Base-by-base conservation (phyloP, 2,113 vertebrate genomes). In the Pluvialis apricaria region DNA sequence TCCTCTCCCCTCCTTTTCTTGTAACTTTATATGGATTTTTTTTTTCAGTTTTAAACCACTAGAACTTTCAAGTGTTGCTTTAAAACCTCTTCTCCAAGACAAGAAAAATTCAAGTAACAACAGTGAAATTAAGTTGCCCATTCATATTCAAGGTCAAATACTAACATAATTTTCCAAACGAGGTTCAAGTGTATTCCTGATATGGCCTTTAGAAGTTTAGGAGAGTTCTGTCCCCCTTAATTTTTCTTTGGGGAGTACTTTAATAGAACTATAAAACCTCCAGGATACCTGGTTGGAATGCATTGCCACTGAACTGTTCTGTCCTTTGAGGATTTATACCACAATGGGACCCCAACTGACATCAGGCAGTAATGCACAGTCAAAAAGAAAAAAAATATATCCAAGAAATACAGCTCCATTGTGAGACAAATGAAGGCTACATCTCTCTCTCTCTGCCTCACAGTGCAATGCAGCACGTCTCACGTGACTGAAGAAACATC, bases 251-350 rank as follows among this genome's bases (percentile, higher is more conserved):
- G 40, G 90, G 82, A 95, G 11, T 79, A 88, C 49, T 82, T 86
- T 72, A 90, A 79, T 5, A 70, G 86, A 87, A 64, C 84, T 83
- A 45, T 64, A 96, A 93, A 93, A 70, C 71, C 83, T 92, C 92
- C 75, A 86, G 45, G 88, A 72, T 83, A 91, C 65, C 82, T 88
- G 47, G 16, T 15, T 91, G 94, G 79, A 96, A 96, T 60, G 62
- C 44, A 84, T 58, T 82, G 83, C 87, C 94, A 91, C 45, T 77
- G 78, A 94, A 66, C 14, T 70, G 25, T 29, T 86, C 36, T 55
- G 70, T 86, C 79, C 82, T 92, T 93, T 71, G 86, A 91, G 87
- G 42, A 87, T 94, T 93, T 76, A 65, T 45, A 78, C 44, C 58
- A 81, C 89, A 79, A n/a, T 64, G 61, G 80, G 92, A 96, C 28